Evolutionary conservation across 1,140 invertebrate species (phyloP), one percentile per base, ranked within the genome.

Genomic region (Chrysoperla carnea): DNA sequence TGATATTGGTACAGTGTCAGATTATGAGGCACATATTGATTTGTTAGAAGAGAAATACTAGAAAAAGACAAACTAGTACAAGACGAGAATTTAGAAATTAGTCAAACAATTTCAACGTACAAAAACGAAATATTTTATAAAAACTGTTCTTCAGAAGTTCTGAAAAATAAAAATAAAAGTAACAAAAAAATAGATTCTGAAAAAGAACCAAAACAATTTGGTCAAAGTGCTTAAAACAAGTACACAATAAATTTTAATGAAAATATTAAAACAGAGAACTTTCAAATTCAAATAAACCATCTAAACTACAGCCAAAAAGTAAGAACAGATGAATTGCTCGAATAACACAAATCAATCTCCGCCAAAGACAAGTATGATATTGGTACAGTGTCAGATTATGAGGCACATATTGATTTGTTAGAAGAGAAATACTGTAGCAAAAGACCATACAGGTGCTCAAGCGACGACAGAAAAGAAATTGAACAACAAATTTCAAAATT

Each of bases 281-380:
- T 51, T 40, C 7, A 52, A 33, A 53, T 48, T 11, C 33, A 35
- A 13, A 36, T 50, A 40, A 43, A 51, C 37, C 44, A 57, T 43
- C 45, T 54, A 46, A 45, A 51, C 39, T 12, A 4, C 23, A 8
- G 53, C 40, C 45, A 58, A 47, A 42, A 50, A 43, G 38, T 28
- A 23, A 43, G 49, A 47, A 54, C 53, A 45, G 11, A 49, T 33
- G 41, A 42, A 45, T 35, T 54, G 6, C 44, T 50, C 28, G 15
- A 43, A 9, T 42, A 44, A 27, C 46, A 53, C 38, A 51, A 51
- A 44, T 36, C 47, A 38, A 42, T 47, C 4, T 56, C 54, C 52
- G 54, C 54, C 41, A 55, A 54, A 45, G 45, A 57, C 33, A 57
- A 56, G 48, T 59, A 37, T 50, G 43, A 50, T 47, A 46, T 46